Conservation (phyloP, 2,797 vertebrate species). For the Acestrorhynchus altus region DNA sequence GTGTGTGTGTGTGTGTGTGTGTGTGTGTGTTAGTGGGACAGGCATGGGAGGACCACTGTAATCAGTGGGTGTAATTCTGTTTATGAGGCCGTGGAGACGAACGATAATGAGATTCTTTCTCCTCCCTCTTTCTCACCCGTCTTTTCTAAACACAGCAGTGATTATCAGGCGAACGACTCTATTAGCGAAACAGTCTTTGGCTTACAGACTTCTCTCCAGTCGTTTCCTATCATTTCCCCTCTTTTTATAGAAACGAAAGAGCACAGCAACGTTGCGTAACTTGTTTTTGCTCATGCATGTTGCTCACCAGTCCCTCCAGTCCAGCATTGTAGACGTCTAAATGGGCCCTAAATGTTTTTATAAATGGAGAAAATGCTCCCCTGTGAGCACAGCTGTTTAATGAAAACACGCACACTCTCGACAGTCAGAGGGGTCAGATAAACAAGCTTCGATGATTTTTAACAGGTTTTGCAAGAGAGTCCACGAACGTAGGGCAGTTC, state of each 20-base stretch:
- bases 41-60: neutral
- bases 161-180: slow-evolving; percentile 27
- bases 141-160: neutral
- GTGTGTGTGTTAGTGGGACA: slow-evolving; percentile 60
- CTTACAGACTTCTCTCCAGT: neutral
- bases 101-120: neutral
- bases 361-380: neutral
- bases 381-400: slow-evolving; percentile 43
- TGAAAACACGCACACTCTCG: slow-evolving; percentile 17
- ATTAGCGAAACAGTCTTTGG: neutral
- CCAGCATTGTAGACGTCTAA: slow-evolving; percentile 59
- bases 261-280: neutral
- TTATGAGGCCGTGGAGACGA: slow-evolving; percentile 1
- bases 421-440: slow-evolving; percentile 33
- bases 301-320: neutral
- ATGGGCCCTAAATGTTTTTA: slow-evolving; percentile 30
- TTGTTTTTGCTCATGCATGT: neutral
- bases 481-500: no score
- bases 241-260: slow-evolving; percentile 54
- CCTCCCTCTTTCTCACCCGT: neutral
- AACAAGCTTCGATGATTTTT: slow-evolving; percentile 47
- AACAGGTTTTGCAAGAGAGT: slow-evolving; percentile 59
- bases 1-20: neutral
- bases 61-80: neutral
- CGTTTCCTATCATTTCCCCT: slow-evolving; percentile 36